Evolutionary conservation across 1,140 invertebrate genomes (phyloP), one percentile per base, ranked within the genome.

Genomic region (Cydia amplana): DNA sequence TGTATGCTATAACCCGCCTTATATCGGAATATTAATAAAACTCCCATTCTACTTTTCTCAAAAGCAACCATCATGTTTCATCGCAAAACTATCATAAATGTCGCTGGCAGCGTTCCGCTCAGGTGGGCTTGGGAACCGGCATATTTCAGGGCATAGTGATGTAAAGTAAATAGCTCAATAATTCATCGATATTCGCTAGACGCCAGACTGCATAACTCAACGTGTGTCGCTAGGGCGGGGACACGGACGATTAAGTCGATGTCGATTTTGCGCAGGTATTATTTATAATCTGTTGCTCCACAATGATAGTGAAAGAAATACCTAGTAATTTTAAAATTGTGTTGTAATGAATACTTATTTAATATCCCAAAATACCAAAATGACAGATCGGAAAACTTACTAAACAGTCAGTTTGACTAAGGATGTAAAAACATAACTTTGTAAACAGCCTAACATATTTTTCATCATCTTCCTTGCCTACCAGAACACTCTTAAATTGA

Each of bases 151-250:
- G 60, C 84, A 60, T 86, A 89, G 86, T 85, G 87, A 83, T 87
- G 88, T 85, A 79, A 83, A 79, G 82, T 83, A 86, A 86, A 86
- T 86, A 84, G 85, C 82, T 80, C 83, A 84, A 86, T 83, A 85
- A 85, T 82, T 86, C 83, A 84, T 86, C 83, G 85, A 86, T 85
- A 84, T 83, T 84, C 82, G 76, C 77, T 75, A 80, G 85, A 84
- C 79, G 75, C 78, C 80, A 82, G 83, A 83, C 83, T 85, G 83
- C 80, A 86, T 84, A 84, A 83, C 84, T 85, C 78, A 86, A 75
- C 80, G 77, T 73, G 77, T 73, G 72, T 75, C 49, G 64, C 72
- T 18, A 64, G 46, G 74, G 65, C 20, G 74, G 64, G 4, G 51
- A 60, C 20, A 7, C 9, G 0, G 20, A 10, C 20, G 55, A 23